Evolutionary conservation across 2,888 invertebrate species (phyloP), one percentile per base, ranked within the genome.

Genomic region (Patella caerulea): DNA sequence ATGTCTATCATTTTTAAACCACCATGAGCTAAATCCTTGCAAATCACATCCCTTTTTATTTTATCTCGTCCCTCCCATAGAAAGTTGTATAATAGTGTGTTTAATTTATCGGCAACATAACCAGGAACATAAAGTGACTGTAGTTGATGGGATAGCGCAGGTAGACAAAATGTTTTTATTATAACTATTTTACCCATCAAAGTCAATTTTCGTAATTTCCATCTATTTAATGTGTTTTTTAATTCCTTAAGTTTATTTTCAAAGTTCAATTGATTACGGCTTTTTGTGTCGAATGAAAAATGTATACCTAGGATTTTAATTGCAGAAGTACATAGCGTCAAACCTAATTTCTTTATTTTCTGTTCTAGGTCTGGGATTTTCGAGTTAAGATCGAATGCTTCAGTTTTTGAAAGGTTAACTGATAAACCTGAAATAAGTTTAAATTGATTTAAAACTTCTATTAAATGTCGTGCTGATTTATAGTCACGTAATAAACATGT

Each of bases 381-480:
- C 17, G n/a, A n/a, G 59, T 59, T 59, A 4, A 56, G n/a, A 56
- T 56, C 56, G n/a, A 56, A 56, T 3, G 56, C 56, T 56, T 56
- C 56, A 17, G 56, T 56, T 56, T 56, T 56, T n/a, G 56, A 4
- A 4, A 56, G n/a, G 15, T 56, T 56, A 11, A 56, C n/a, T 17
- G 56, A 56, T 56, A 56, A 56, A 56, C 56, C 56, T 17, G 56
- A 56, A n/a, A 56, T 56, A 56, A 56, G 56, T 56, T 56, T 56
- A 56, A 56, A 56, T 56, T 56, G 56, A 56, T 56, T 56, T n/a
- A 56, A n/a, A 56, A 56, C 56, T n/a, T 56, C 56, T 9, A 56
- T 56, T 56, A 56, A 56, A 11, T 24, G 24, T 24, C 24, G 24
- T 24, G 24, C 24, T 24, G 24, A 24, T 24, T 24, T 24, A 24